Base-by-base conservation (phyloP, 2,113 vertebrate genomes). In the Mustela nigripes region DNA sequence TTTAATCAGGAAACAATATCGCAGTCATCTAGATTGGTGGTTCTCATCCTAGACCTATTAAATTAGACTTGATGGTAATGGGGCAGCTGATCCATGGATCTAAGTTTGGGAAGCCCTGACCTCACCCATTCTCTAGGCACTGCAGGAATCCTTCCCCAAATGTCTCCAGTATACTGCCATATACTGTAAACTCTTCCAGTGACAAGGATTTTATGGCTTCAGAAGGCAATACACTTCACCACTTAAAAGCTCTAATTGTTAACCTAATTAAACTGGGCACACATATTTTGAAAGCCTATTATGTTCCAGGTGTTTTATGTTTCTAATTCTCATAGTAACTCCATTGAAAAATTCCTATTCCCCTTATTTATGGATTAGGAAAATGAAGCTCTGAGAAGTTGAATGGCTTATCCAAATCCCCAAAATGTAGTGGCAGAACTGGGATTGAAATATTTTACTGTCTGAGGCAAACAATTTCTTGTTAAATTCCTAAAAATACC, bases 211-310 rank as follows among this genome's bases (percentile, higher is more conserved):
- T 71, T 89, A 73, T 24, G 16, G 50, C 4, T 85, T 91, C 89
- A 71, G 80, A 88, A 78, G 45, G 12, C 33, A 95, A 53, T 31
- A 56, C 16, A 74, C 36, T 88, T 93, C 31, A 56, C 42, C 86
- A 90, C 89, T 60, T 62, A n/a, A 95, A 93, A 81, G 3, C 16
- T 94, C 45, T 91, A 42, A 80, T 36, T 95, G 18, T 22, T 90
- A 94, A 76, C n/a, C 18, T 94, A 92, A 76, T 73, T 96, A 76
- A 92, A 74, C 60, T 95, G 78, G 39, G 28, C 9, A 95, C 93
- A 18, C 4, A 76, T 84, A n/a, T 86, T 85, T 86, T 89, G 65
- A 90, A 21, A 81, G 7, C 3, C 26, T 95, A 81, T 65, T 65
- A 22, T 89, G 33, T 96, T 96, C 19, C 28, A 42, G 31, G 36